Percentiles rank a stretch among this genome's conserved stretches.
These are phyloP conservation scores for Phycodurus eques DNA, from an alignment of 2,113 vertebrate species.

Conservation along the genomic window DNA sequence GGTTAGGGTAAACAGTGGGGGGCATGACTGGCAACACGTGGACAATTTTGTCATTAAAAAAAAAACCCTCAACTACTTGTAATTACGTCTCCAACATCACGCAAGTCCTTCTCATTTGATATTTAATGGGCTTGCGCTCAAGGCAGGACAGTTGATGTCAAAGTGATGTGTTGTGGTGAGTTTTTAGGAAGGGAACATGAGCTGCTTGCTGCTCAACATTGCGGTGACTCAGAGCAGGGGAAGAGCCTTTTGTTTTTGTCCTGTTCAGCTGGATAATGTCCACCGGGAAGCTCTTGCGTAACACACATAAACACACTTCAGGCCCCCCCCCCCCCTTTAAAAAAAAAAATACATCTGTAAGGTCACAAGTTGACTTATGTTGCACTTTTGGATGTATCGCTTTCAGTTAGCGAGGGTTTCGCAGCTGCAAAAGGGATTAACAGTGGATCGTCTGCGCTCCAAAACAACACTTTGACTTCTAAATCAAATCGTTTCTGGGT, in stretches of 20 bases:
- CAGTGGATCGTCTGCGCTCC: neutral
- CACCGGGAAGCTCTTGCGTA: slow-evolving; percentile 59
- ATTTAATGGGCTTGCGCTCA: neutral
- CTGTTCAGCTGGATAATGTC: slow-evolving; percentile 61
- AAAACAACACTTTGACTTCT: neutral
- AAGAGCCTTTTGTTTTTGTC: slow-evolving; percentile 63
- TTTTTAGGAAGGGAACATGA: slow-evolving; percentile 10
- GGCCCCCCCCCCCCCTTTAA: neutral
- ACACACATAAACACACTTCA: slow-evolving; percentile 28
- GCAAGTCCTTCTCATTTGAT: neutral
- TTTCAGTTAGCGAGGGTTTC: neutral
- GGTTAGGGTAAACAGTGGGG: slow-evolving; percentile 21
- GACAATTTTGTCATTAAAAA: slow-evolving; percentile 29
- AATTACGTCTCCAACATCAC: neutral
- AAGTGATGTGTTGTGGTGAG: slow-evolving; percentile 4
- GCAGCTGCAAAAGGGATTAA: neutral
- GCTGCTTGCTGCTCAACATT: slow-evolving; percentile 21
- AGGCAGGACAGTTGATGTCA: neutral
- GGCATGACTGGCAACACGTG: slow-evolving; percentile 59
- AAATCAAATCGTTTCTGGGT: neutral
- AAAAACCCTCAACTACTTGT: neutral
- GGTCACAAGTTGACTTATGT: neutral
- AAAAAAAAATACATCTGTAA: neutral
- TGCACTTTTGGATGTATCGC: slow-evolving; percentile 3
- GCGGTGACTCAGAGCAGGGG: slow-evolving; percentile 43